Base-by-base conservation (phyloP, 2,113 vertebrate genomes). In the Murina feae region DNA sequence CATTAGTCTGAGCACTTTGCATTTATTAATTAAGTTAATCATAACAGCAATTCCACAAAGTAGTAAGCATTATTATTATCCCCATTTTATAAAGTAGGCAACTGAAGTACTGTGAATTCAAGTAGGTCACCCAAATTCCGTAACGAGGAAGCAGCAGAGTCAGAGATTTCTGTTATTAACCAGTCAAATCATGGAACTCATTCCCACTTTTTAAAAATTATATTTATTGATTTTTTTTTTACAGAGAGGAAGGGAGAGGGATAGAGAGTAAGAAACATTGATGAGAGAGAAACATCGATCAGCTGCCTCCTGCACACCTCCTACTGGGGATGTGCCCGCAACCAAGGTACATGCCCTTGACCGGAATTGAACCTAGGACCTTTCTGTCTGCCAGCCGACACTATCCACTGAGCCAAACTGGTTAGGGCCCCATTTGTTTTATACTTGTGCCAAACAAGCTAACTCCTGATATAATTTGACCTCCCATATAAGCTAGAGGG, bases 21-120 rank as follows among this genome's bases (percentile, higher is more conserved):
- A 32, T 53, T 81, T 85, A 75, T 75, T 84, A 93, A 68, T 84
- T 87, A 95, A 88, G 16, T 63, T 75, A 84, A 93, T 72, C 35
- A 12, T 72, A 81, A 87, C 42, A 94, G 28, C 14, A 63, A 71
- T 86, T 28, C 10, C 72, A 74, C 14, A 30, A n/a, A 89, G 20
- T 86, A 86, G 32, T 49, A 91, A 23, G 12, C 47, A 89, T 51
- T 80, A 42, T 74, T 71, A 3, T 58, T 66, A 60, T 47, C 4
- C 2, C 12, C 8, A n/a, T 65, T 92, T 86, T 74, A 75, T 44
- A 71, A 20, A 76, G 3, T 35, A 20, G 39, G 30, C 12, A 71
- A 78, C 20, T 85, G 55, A 85, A 17, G 12, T 91, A 49, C 17
- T 53, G 87, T 47, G 23, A 58, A 16, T 7, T 93, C 60, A 58